A percentile compares a stretch with the other conserved stretches of the same genome.
phyloP scores from a whole-genome alignment of 2,888 invertebrate genomes.

The Steinernema carpocapsae region DNA sequence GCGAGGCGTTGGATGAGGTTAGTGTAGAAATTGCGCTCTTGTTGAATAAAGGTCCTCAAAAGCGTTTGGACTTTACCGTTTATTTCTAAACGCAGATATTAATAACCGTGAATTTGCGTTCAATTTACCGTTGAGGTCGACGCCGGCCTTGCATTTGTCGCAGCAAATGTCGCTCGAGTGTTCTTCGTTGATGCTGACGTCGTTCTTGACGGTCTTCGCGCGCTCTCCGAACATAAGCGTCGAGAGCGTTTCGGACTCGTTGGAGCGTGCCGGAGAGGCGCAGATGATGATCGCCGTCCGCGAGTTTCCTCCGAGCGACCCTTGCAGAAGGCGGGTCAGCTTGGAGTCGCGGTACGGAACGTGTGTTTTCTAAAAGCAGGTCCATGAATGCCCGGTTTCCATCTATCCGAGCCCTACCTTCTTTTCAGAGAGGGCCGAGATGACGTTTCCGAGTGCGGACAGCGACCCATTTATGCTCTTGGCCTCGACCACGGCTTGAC shows the following conservation, averaged over 20 bases:
- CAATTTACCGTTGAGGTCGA: too few relatives aligned
- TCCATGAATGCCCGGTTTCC: background rate
- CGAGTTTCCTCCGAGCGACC: conserved; percentile 98
- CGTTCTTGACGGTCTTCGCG: conserved; percentile 99
- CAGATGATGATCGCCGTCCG: conserved; percentile 76
- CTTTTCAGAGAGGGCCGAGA: conserved; percentile 97
- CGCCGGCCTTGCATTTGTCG: too few relatives aligned
- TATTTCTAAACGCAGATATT: too few relatives aligned
- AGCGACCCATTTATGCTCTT: conserved; percentile 99
- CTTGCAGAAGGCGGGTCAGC: conserved; percentile 96
- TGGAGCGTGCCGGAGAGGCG: conserved; percentile 97
- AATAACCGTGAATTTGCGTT: too few relatives aligned
- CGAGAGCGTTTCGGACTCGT: conserved; percentile 97
- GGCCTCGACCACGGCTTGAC: conserved; percentile 96
- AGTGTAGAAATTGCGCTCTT: too few relatives aligned
- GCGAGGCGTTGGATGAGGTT: too few relatives aligned
- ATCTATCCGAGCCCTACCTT: conserved; percentile 76
- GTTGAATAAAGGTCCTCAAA: too few relatives aligned
- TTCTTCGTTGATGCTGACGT: conserved; percentile 97
- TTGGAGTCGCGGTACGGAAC: conserved; percentile 99
- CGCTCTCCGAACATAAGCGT: conserved; percentile 95
- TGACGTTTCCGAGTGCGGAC: conserved; percentile 98
- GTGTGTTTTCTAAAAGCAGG: conserved; percentile 82
- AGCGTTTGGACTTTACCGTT: too few relatives aligned
- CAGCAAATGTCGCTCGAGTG: conserved; percentile 82